A percentile compares a stretch with the other conserved stretches of the same genome.
phyloP scores from a whole-genome alignment of 2,797 vertebrate species.

The Poecilia wingei region DNA sequence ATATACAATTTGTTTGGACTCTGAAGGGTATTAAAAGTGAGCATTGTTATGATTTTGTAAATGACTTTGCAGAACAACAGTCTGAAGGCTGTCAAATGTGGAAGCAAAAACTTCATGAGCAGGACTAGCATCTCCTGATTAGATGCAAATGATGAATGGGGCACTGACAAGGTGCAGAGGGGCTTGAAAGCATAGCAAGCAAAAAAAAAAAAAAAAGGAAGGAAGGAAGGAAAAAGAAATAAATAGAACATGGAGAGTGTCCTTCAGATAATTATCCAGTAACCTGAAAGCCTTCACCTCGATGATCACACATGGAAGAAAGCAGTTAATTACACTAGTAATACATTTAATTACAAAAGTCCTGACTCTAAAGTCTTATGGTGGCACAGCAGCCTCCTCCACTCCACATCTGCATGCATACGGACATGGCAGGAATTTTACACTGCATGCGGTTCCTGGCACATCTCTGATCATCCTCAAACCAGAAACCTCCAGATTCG shows the following conservation, averaged over 20 bases:
- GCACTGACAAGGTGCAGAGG: neutral
- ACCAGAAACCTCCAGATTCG: too few species aligned
- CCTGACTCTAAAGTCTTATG: neutral
- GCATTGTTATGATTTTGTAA: neutral
- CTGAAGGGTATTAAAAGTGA: neutral
- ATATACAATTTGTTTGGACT: neutral
- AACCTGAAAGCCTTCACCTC: slow-evolving; percentile 4
- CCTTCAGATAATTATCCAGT: slow-evolving; percentile 23
- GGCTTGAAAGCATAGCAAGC: neutral
- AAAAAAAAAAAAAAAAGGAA: slow-evolving; percentile 8
- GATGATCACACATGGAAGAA: neutral
- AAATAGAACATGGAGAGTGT: neutral
- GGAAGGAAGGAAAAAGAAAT: neutral
- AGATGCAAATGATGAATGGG: slow-evolving; percentile 31
- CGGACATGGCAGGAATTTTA: too few species aligned
- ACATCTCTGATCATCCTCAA: too few species aligned
- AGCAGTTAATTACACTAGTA: slow-evolving; percentile 2
- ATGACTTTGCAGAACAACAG: neutral
- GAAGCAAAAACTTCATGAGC: neutral
- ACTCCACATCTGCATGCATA: too few species aligned
- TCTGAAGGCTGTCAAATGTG: neutral
- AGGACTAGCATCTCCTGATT: slow-evolving; percentile 13
- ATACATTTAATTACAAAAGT: neutral
- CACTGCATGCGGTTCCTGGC: too few species aligned
- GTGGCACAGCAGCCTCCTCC: too few species aligned